Evolutionary conservation across 1,140 invertebrate species (phyloP), one percentile per base, ranked within the genome.

Genomic region (Araneus ventricosus): DNA sequence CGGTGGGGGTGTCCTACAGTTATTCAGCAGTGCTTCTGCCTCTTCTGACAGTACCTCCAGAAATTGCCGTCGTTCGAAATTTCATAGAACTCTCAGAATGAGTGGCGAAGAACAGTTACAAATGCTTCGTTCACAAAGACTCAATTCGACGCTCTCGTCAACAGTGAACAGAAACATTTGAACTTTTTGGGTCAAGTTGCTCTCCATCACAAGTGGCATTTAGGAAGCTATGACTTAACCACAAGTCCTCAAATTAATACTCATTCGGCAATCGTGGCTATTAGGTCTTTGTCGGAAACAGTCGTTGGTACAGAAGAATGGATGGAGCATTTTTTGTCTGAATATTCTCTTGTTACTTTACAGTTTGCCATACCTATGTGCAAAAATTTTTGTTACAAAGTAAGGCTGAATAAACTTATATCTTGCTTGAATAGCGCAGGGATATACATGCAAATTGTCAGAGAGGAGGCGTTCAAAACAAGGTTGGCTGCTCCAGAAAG

Each of bases 11-110:
- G 6, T 61, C 89, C 6, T 82, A 27, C 52, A 59, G 45, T 14
- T 90, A 90, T 22, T 59, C 30, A 4, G 75, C 89, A 22, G 45
- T 82, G 0, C 52, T 90, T 14, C n/a, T 82, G 27, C 82, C 89
- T 22, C 10, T 45, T 39, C 22, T 90, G 14, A 84, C 89, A 2
- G 57, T 82, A 1, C 89, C 89, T 4, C 6, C 27, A 0, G 30
- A 37, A 37, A 75, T 82, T 6, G 14, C n/a, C n/a, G 89, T 75
- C 2, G 57, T 90, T 39, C 14, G 27, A n/a, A 61, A 30, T 37
- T 59, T 90, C 52, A 39, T 63, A 39, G 75, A 80, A 59, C 89
- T 90, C 7, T 34, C 89, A 8, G 30, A 39, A 27, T 45, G 34
- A 10, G 57, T 90, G 27, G 22, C 5, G 14, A 41, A 59, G 27